These are phyloP conservation scores for Brenthis hecate DNA, from an alignment of 2,888 invertebrate species.

Conservation along the genomic window DNA sequence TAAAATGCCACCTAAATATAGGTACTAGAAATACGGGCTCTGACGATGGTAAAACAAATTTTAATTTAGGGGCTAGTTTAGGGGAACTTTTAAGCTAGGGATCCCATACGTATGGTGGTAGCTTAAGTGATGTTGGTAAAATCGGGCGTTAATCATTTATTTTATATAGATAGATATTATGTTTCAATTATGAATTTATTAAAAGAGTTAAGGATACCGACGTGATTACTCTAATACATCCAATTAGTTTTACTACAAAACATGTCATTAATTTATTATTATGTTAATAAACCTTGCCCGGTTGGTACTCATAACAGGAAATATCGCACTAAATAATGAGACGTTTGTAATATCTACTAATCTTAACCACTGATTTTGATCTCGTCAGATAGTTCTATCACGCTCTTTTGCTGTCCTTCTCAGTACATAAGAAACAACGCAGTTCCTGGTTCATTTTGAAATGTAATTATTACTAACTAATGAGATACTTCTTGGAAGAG, in stretches of 20 bases:
- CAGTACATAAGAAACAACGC: constrained; percentile 49
- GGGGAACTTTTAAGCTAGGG: too few relatives aligned
- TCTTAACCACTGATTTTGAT: constrained; percentile 68
- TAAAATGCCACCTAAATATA: too few relatives aligned
- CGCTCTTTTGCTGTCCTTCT: constrained; percentile 51
- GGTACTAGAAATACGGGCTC: too few relatives aligned
- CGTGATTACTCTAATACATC: constrained; percentile 11
- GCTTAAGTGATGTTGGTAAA: too few relatives aligned
- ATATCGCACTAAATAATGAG: constrained; percentile 68
- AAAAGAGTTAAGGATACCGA: neutral
- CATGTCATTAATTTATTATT: constrained; percentile 18
- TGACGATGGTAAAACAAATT: too few relatives aligned
- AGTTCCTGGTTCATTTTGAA: constrained; percentile 57
- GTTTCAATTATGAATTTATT: neutral
- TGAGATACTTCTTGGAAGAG: constrained; percentile 60
- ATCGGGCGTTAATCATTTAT: too few relatives aligned
- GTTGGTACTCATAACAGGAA: constrained; percentile 33
- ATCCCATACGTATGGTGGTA: too few relatives aligned
- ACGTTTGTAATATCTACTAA: constrained; percentile 60
- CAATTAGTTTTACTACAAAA: constrained; percentile 6
- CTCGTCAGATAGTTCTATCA: constrained; percentile 69
- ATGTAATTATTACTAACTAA: constrained; percentile 67
- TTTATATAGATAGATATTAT: too few relatives aligned
- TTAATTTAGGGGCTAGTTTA: too few relatives aligned
- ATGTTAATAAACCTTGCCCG: constrained; percentile 15